Percentiles rank a stretch among this genome's conserved stretches.
These are phyloP conservation scores for Cremastobaeus sp. DNA, from an alignment of 2,888 invertebrate genomes.

Conservation along the genomic window DNA sequence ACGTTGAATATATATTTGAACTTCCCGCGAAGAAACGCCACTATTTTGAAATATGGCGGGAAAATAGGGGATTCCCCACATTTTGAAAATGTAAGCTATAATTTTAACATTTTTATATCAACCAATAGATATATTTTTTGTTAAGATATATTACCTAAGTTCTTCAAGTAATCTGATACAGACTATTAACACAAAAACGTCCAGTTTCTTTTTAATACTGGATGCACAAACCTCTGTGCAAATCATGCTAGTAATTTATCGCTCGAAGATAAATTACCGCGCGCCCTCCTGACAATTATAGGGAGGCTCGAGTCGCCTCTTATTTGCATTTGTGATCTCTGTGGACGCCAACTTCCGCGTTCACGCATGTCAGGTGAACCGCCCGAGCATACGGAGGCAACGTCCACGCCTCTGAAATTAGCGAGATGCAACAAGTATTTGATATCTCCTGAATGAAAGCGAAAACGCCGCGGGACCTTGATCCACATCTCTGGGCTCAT, in stretches of 20 bases:
- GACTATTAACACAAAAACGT: too few species aligned
- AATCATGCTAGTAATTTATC: conserved; percentile 37
- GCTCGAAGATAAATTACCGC: conserved; percentile 53
- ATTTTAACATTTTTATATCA: too few species aligned
- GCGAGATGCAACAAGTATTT: conserved; percentile 50
- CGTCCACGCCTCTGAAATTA: conserved; percentile 59
- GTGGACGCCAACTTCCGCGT: conserved; percentile 50
- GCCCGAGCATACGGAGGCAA: conserved; percentile 38
- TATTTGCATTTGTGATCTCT: conserved; percentile 63
- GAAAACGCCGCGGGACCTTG: conserved; percentile 47
- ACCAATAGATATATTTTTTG: too few species aligned
- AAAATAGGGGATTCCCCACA: too few species aligned
- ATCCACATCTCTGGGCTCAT: conserved; percentile 39
- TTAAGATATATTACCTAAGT: too few species aligned
- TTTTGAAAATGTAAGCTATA: too few species aligned
- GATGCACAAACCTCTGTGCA: conserved; percentile 6
- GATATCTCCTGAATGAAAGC: conserved; percentile 54
- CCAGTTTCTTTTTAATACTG: conserved; percentile 18
- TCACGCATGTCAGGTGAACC: conserved; percentile 59
- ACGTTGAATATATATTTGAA: too few species aligned
- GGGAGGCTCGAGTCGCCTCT: conserved; percentile 61
- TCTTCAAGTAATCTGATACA: too few species aligned
- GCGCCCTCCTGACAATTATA: conserved; percentile 60
- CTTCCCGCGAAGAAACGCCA: conserved; percentile 23
- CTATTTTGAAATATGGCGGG: too few species aligned